A percentile compares a stretch with the other conserved stretches of the same genome.
Conservation (phyloP, 2,888 invertebrate species). For the Linhomoeus sp. region DNA sequence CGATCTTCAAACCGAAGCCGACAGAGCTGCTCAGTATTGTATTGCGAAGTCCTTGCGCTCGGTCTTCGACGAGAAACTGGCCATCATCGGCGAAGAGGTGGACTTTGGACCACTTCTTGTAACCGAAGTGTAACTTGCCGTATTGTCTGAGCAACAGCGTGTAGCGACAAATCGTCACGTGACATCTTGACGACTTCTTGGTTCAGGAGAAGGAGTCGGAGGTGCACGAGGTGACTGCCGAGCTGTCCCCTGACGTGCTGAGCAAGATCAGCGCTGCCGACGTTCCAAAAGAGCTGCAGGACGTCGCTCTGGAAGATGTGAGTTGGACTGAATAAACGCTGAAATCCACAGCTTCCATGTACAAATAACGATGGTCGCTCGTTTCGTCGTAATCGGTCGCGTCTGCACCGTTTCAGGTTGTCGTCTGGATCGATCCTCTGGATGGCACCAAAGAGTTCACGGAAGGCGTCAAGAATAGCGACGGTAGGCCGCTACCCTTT, state of each 20-base stretch:
- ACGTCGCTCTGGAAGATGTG: conserved; percentile 3
- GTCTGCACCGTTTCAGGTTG: conserved; percentile 33
- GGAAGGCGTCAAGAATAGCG: conserved; percentile 43
- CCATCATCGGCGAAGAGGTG: conserved; percentile 64
- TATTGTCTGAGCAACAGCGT: too few relatives aligned
- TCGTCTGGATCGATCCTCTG: conserved; percentile 92
- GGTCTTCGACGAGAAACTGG: conserved; percentile 65
- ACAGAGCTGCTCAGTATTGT: conserved; percentile 76
- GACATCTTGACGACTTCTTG: too few relatives aligned
- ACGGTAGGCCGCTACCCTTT: conserved; percentile 9
- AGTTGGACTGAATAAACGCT: neutral
- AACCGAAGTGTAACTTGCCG: neutral
- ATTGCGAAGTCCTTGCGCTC: conserved; percentile 65
- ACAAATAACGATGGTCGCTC: neutral
- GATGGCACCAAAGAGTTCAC: conserved; percentile 96
- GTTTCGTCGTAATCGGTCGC: neutral
- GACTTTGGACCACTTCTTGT: conserved; percentile 2
- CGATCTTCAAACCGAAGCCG: conserved; percentile 94
- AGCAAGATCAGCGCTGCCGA: neutral
- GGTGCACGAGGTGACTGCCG: neutral
- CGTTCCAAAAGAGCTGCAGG: neutral
- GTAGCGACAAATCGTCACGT: too few relatives aligned
- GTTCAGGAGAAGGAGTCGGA: neutral
- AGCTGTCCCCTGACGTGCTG: neutral
- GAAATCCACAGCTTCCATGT: neutral